Base-by-base conservation (phyloP, 2,797 vertebrate species). In the Lindbergichthys nudifrons region DNA sequence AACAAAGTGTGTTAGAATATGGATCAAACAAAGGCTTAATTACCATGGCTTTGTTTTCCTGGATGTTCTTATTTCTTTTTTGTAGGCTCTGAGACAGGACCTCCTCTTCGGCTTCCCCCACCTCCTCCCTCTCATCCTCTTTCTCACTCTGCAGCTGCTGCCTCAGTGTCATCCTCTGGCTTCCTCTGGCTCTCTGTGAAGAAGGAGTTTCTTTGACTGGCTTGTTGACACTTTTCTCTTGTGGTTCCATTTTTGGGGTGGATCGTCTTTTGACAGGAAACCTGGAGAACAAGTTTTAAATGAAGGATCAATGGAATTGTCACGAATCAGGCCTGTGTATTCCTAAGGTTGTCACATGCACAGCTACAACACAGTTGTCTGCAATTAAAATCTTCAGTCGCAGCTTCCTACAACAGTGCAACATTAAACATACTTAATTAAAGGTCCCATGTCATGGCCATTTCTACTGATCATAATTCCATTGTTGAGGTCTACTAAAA, bases 1-100 rank as follows among this genome's bases (percentile, higher is more conserved):
- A 36, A 75, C 13, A 45, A 47, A 46, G 16, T 32, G 41, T 50
- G 21, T 65, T 30, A 57, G 10, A 70, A 57, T n/a, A 11, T 65
- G 11, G 8, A 60, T 2, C 45, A 73, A 73, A 51, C 14, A 32
- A 9, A 41, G 5, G 2, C 10, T 47, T 65, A 9, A 42, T 26
- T 92, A 98, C 98, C 97, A 98, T 96, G 71, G 97, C 97, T 90
- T 98, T 99, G 91, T 99, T 99, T 92, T 99, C 97, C 87, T 96
- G 94, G 81, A 99, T 99, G 92, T 99, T 99, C 87, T 96, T 94
- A 80, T 96, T 93, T 85, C 97, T 93, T 80, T 96, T 98, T 69
- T 88, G 94, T 42, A 98, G 80, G 21, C 95, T 95, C 30, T 92
- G 95, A 1, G 95, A 93, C 45, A 95, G 89, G 53, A 83, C 83